Evolutionary conservation across 1,140 invertebrate genomes (phyloP).

Genomic region (Frieseomelitta varia): DNA sequence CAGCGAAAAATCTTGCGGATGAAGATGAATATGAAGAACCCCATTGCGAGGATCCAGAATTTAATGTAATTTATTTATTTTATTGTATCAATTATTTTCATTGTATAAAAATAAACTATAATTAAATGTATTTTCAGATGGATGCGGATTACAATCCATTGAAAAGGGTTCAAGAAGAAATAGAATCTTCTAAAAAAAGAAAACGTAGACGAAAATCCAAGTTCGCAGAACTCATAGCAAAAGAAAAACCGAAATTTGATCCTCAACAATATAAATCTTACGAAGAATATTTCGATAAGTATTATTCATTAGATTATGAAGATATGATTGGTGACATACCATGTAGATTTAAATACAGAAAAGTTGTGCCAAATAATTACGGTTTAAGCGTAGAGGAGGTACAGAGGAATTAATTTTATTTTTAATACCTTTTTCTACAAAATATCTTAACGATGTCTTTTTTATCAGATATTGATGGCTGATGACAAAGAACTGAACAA

Average conservation of each 20-base stretch:
- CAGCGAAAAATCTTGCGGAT: constrained; percentile 72
- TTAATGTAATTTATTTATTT: constrained; percentile 84
- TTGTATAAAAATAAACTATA: not conserved
- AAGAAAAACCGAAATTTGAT: constrained; percentile 92
- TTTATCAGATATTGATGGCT: constrained; percentile 90
- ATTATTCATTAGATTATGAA: constrained; percentile 97
- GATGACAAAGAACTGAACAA: constrained; percentile 96
- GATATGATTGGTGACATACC: constrained; percentile 95
- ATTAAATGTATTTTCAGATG: constrained; percentile 85
- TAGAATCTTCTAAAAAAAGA: constrained; percentile 84
- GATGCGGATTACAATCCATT: constrained; percentile 92
- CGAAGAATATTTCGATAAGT: constrained; percentile 95
- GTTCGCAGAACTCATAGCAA: constrained; percentile 87
- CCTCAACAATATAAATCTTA: constrained; percentile 88
- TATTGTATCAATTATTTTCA: constrained; percentile 35
- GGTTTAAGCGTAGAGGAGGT: constrained; percentile 96
- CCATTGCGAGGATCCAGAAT: constrained; percentile 91
- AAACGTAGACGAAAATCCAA: constrained; percentile 86
- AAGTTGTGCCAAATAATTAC: constrained; percentile 94
- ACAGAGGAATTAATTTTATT: constrained; percentile 60
- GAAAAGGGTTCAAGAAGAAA: constrained; percentile 83
- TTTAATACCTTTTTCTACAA: not conserved
- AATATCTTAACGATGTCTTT: constrained; percentile 27
- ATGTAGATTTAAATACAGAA: constrained; percentile 96
- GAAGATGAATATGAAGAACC: constrained; percentile 73